Evolutionary conservation across 1,140 invertebrate genomes (phyloP), one percentile per base, ranked within the genome.

Genomic region (Mycetomoellerius zeteki): DNA sequence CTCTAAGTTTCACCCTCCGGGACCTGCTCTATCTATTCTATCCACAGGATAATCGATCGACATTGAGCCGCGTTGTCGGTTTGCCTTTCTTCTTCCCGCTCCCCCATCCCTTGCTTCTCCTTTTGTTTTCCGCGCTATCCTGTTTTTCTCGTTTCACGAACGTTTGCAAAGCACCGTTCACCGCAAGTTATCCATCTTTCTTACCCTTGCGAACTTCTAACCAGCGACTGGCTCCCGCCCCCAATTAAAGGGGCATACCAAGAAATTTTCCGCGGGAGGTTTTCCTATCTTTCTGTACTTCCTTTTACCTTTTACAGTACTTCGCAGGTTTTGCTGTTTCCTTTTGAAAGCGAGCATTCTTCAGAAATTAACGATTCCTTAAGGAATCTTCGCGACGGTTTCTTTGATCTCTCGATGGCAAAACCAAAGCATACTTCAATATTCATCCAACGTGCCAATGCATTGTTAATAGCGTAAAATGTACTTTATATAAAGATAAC

Each of bases 241-340:
- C 82, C 72, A 77, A 85, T 85, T 85, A 85, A 77, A 85, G 33
- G 24, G 50, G 73, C 58, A 77, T 52, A 64, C 47, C 43, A n/a
- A 62, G 72, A 72, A 85, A 76, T 85, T 85, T 76, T 85, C 73
- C 43, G 33, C 19, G 14, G 5, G n/a, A 50, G 71, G 60, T 77
- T 85, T 73, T 85, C 27, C 72, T 77, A 72, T 58, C 81, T 77
- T 50, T 64, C 58, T 16, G 16, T 73, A 75, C 10, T 30, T 43
- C 24, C 58, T 19, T 19, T 84, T 75, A 16, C 2, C 24, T 76
- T 54, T 76, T n/a, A 8, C 72, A 64, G n/a, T 43, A 60, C 33
- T 1, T 21, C 33, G 33, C n/a, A n/a, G 37, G 24, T 75, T 73
- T 33, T 60, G 19, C 37, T 27, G 7, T 73, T 73, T 75, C 24